phyloP scores from a whole-genome alignment of 1,140 invertebrate species.

The Ceratitis capitata region DNA sequence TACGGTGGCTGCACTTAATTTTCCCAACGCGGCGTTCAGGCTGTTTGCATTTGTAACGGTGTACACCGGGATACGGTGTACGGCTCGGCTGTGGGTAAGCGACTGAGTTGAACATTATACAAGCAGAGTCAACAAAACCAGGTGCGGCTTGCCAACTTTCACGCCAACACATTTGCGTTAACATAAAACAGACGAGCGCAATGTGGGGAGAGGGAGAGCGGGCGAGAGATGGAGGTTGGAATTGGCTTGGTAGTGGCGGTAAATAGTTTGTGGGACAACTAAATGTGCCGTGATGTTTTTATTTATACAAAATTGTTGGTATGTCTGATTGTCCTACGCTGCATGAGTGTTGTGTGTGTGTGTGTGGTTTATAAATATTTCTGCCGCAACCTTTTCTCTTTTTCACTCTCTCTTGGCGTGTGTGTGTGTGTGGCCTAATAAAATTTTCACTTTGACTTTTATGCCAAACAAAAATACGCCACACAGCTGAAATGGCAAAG shows the following conservation, averaged over 20 bases:
- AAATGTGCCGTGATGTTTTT: not conserved
- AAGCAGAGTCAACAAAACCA: constrained; percentile 22
- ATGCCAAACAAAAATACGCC: constrained; percentile 3
- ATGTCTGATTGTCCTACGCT: not conserved
- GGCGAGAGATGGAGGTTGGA: not conserved
- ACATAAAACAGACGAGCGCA: constrained; percentile 6
- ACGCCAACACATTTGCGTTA: constrained; percentile 24
- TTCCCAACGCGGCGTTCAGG: constrained; percentile 1
- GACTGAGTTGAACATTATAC: not conserved
- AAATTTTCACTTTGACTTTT: constrained; percentile 36
- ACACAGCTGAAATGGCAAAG: not conserved
- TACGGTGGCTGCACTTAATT: constrained; percentile 11
- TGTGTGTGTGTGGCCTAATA: constrained; percentile 10
- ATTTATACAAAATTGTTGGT: not conserved
- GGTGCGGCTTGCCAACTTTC: constrained; percentile 28
- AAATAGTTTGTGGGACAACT: not conserved
- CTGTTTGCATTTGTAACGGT: not conserved
- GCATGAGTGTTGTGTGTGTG: not conserved
- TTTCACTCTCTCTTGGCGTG: too few species aligned
- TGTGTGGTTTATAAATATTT: too few species aligned
- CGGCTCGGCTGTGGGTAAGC: not conserved
- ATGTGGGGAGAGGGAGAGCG: not conserved
- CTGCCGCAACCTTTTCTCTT: too few species aligned
- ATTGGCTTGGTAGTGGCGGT: not conserved
- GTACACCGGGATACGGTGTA: too few species aligned